Base-by-base conservation (phyloP, 2,113 vertebrate species). In the Cyrtonyx montezumae region DNA sequence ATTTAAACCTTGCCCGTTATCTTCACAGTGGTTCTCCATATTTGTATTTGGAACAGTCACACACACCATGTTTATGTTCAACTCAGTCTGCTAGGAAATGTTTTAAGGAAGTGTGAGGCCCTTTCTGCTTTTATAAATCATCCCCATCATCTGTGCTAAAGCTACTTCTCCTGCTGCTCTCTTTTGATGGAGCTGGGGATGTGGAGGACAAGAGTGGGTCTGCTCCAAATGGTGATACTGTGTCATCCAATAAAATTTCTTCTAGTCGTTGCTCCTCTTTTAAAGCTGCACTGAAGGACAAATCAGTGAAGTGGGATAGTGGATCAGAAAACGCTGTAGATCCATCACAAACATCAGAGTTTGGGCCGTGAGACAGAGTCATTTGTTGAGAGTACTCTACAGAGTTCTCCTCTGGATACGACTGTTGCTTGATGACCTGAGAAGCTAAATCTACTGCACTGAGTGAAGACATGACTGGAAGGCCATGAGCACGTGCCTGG, bases 271-370 rank as follows among this genome's bases (percentile, higher is more conserved):
- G 99, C 80, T 99, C 99, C 88, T 99, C 99, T 94, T 99, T 99
- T 78, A 99, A 98, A 55, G 99, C 98, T 8, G 98, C 97, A 2
- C 98, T 99, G 96, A 99, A 99, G 55, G 98, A 98, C 97, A 99
- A 98, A 98, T 99, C 99, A 2, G 99, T 99, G 96, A 99, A 99
- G 95, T 99, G 99, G 40, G 99, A 99, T 88, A 99, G 98, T 16
- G 99, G 99, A 94, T 99, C 99, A 6, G 99, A 99, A 97, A 99
- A 99, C 22, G 98, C 97, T 68, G 98, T 97, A 49, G 98, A 98
- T 90, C 97, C 96, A 46, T 99, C 97, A 0, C 96, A 97, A 76
- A 96, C 88, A 32, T 98, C 98, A 56, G 95, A 92, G 94, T 86
- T 97, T 96, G 95, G 97, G 97, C 93, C 96, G 53, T 96, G 97